phyloP scores from a whole-genome alignment of 2,888 invertebrate species.

The Opisthograptis luteolata region DNA sequence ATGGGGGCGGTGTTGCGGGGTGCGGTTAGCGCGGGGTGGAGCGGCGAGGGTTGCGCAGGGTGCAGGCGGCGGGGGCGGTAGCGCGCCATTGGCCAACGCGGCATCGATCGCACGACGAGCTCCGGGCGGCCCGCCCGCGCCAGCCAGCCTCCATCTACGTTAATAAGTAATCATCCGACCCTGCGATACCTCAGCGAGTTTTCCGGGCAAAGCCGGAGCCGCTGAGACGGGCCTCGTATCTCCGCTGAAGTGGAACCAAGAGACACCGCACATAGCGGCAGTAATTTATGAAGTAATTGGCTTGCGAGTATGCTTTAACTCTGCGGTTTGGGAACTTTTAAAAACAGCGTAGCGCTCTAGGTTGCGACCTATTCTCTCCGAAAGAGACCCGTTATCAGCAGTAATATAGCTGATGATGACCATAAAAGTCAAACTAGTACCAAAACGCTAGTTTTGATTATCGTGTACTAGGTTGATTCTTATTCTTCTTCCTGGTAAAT shows the following conservation, averaged over 20 bases:
- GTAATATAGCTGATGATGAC: no score
- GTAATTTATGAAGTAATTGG: conserved; percentile 80
- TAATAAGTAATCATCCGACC: conserved; percentile 84
- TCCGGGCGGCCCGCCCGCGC: conserved; percentile 78
- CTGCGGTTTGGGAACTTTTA: no score
- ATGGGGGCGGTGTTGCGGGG: conserved; percentile 80
- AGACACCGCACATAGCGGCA: conserved; percentile 73
- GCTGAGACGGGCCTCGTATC: conserved; percentile 76
- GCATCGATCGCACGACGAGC: conserved; percentile 82
- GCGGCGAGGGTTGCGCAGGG: conserved; percentile 74
- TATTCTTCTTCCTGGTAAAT: no score
- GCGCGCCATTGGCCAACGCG: conserved; percentile 81
- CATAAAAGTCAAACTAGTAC: no score
- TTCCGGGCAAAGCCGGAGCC: conserved; percentile 79
- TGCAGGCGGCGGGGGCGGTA: conserved; percentile 69
- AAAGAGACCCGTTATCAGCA: no score
- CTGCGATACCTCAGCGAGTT: conserved; percentile 81
- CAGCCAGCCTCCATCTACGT: conserved; percentile 83
- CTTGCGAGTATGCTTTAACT: conserved; percentile 44
- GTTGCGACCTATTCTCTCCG: no score
- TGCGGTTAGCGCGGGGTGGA: conserved; percentile 61
- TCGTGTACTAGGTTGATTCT: no score
- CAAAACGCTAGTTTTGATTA: no score
- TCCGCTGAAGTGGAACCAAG: conserved; percentile 79
- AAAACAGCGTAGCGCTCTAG: no score